A percentile compares a stretch with the other conserved stretches of the same genome.
Conservation (phyloP, 2,113 vertebrate species). For the Eptatretus burgeri region DNA sequence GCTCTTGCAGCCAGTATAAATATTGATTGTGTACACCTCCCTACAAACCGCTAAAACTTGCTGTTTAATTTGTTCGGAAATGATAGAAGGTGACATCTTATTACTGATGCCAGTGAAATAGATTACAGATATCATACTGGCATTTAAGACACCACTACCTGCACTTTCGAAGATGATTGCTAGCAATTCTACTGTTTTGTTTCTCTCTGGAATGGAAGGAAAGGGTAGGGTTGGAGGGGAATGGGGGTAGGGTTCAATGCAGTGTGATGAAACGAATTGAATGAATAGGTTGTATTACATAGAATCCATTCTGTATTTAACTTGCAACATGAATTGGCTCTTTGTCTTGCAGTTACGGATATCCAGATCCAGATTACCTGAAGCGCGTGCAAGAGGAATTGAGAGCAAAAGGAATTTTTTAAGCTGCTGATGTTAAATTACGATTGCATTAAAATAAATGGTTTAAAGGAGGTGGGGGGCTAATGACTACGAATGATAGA, state of each 20-base stretch:
- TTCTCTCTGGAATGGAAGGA: neutral
- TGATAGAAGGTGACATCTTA: too few species aligned
- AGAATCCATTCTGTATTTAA: neutral
- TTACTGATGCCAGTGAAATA: too few species aligned
- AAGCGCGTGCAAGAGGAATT: conserved; percentile 21
- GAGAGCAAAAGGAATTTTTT: conserved; percentile 29
- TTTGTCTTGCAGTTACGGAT: conserved; percentile 19
- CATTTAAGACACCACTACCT: too few species aligned
- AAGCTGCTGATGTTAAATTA: conserved; percentile 7
- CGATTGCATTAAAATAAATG: neutral
- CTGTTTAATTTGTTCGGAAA: too few species aligned
- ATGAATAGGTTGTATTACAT: neutral
- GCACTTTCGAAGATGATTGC: neutral
- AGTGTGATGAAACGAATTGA: neutral
- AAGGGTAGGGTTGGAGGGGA: too few species aligned
- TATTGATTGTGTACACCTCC: too few species aligned
- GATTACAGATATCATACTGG: too few species aligned
- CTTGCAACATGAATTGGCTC: neutral
- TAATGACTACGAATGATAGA: neutral
- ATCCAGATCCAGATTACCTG: conserved; percentile 24
- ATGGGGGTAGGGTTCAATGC: neutral
- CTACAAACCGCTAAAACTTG: too few species aligned
- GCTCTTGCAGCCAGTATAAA: too few species aligned
- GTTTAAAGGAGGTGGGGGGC: neutral
- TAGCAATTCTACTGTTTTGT: neutral